A percentile compares a stretch with the other conserved stretches of the same genome.
These are phyloP conservation scores for Carettochelys insculpta DNA, from an alignment of 2,113 vertebrate species.

Conservation along the genomic window DNA sequence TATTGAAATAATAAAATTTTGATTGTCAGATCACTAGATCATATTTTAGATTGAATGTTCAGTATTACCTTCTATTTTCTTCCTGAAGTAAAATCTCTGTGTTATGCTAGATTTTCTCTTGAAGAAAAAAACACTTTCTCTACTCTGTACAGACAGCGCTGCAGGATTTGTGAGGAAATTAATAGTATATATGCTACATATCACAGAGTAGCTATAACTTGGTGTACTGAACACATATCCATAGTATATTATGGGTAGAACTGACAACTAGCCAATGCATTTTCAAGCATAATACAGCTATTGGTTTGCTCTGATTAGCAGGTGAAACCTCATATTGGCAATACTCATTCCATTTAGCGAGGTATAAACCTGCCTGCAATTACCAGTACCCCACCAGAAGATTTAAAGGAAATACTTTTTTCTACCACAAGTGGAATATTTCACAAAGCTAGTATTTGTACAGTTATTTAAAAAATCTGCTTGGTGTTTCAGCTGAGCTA, in stretches of 20 bases:
- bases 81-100: background rate
- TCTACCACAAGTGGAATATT: conserved; percentile 43
- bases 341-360: background rate
- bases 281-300: background rate
- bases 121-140: background rate
- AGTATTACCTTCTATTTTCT: background rate
- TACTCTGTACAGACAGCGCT: background rate
- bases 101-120: background rate
- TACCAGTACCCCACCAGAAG: background rate
- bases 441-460: conserved; percentile 36
- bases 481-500: conserved; percentile 53
- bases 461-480: background rate
- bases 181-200: background rate
- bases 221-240: background rate
- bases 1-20: background rate
- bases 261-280: background rate
- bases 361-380: background rate
- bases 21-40: background rate
- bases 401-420: conserved; percentile 5
- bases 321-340: conserved; percentile 16
- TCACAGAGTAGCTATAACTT: rapidly evolving
- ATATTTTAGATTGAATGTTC: background rate
- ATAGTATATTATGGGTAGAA: background rate
- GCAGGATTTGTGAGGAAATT: background rate
- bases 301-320: background rate